A percentile compares a stretch with the other conserved stretches of the same genome.
Conservation (phyloP, 1,140 invertebrate genomes). For the Temnothorax curvispinosus region DNA sequence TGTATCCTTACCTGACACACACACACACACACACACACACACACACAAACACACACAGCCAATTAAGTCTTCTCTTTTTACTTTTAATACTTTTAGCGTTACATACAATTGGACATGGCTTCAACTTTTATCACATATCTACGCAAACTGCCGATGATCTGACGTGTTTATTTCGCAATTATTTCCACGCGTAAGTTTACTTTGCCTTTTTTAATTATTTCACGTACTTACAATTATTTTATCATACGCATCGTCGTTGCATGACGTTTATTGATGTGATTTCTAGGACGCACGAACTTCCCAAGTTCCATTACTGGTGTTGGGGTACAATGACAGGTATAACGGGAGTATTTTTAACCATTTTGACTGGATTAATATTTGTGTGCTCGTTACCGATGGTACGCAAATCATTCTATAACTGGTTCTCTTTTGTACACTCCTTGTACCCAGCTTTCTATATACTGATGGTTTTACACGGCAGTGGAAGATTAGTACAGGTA, state of each 20-base stretch:
- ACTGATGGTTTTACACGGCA: constrained; percentile 89
- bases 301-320: constrained; percentile 89
- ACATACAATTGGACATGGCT: too few relatives aligned
- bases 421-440: constrained; percentile 90
- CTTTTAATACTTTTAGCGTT: too few relatives aligned
- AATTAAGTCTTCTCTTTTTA: background rate
- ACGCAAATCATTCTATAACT: constrained; percentile 86
- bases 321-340: constrained; percentile 89
- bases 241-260: constrained; percentile 48
- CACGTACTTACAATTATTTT: too few relatives aligned
- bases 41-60: too few relatives aligned
- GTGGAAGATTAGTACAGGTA: constrained; percentile 82
- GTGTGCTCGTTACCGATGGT: constrained; percentile 88
- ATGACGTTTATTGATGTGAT: constrained; percentile 10
- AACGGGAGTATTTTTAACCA: constrained; percentile 89
- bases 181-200: too few relatives aligned
- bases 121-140: too few relatives aligned
- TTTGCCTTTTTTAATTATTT: too few relatives aligned
- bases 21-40: too few relatives aligned
- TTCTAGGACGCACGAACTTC: constrained; percentile 86
- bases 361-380: constrained; percentile 88
- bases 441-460: constrained; percentile 89
- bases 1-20: too few relatives aligned
- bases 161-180: too few relatives aligned
- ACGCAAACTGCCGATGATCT: too few relatives aligned